Conservation (phyloP, 2,888 invertebrate species). For the Hartigia nigra region DNA sequence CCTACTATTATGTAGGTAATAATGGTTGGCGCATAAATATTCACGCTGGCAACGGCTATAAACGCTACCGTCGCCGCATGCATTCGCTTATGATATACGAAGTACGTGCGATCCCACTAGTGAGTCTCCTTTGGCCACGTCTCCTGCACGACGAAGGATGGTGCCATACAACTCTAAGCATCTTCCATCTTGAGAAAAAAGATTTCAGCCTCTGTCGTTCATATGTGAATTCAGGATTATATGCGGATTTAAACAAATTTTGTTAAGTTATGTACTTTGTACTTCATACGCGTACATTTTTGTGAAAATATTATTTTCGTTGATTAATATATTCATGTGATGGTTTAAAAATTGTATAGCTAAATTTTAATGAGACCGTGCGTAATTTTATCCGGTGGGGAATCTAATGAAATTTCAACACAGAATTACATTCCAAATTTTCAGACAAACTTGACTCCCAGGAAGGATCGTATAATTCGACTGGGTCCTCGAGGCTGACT, state of each 20-base stretch:
- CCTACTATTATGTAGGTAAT: conserved; percentile 61
- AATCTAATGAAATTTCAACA: neutral
- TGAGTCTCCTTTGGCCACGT: neutral
- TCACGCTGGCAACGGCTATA: conserved; percentile 60
- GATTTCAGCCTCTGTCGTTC: neutral
- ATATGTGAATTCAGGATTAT: neutral
- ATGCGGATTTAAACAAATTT: neutral
- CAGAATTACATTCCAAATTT: neutral
- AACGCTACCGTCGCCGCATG: conserved; percentile 58
- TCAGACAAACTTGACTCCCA: neutral
- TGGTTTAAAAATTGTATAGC: too few species aligned
- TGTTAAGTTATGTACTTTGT: neutral
- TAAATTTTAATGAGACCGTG: neutral
- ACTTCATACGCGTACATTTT: neutral
- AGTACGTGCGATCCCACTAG: neutral
- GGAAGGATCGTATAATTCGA: neutral
- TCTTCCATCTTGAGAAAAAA: neutral
- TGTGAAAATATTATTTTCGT: neutral
- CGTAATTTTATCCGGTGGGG: neutral
- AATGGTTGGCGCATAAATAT: conserved; percentile 63
- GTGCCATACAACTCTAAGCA: neutral
- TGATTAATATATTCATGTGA: neutral
- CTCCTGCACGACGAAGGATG: neutral
- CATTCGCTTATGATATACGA: neutral
- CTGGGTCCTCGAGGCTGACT: neutral